These are phyloP conservation scores for Brevimyrus niger DNA, from an alignment of 2,113 vertebrate genomes.

Conservation along the genomic window DNA sequence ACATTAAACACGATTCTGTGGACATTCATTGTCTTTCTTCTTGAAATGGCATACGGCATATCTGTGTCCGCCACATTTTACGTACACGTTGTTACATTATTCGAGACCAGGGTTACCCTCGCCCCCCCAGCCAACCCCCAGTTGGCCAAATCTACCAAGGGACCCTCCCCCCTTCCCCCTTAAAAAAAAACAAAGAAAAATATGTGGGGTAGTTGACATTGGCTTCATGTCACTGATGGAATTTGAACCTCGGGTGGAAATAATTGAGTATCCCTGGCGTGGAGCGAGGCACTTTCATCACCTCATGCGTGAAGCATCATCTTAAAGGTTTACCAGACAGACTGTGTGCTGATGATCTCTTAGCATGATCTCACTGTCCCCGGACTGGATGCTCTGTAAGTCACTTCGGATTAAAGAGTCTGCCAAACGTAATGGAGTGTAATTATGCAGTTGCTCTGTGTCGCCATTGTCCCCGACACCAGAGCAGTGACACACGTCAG, in stretches of 20 bases:
- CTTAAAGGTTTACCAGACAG: background rate
- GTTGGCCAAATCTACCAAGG: background rate
- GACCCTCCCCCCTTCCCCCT: background rate
- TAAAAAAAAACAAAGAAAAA: background rate
- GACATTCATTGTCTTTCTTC: background rate
- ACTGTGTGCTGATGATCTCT: background rate
- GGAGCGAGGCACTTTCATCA: background rate
- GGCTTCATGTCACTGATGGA: background rate
- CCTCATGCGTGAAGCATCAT: background rate
- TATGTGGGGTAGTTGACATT: background rate
- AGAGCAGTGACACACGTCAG: background rate
- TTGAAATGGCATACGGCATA: background rate
- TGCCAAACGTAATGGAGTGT: background rate
- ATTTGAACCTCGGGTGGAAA: background rate
- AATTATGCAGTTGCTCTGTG: background rate
- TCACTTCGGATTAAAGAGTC: background rate
- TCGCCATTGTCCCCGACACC: background rate
- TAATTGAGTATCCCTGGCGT: background rate
- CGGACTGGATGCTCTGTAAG: background rate
- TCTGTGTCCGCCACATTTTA: background rate
- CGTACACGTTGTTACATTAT: background rate
- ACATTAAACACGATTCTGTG: background rate
- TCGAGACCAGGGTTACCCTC: background rate
- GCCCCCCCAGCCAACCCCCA: background rate
- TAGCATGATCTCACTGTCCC: background rate